A percentile compares a stretch with the other conserved stretches of the same genome.
phyloP scores from a whole-genome alignment of 2,113 vertebrate species.

The Nyctereutes procyonoides region DNA sequence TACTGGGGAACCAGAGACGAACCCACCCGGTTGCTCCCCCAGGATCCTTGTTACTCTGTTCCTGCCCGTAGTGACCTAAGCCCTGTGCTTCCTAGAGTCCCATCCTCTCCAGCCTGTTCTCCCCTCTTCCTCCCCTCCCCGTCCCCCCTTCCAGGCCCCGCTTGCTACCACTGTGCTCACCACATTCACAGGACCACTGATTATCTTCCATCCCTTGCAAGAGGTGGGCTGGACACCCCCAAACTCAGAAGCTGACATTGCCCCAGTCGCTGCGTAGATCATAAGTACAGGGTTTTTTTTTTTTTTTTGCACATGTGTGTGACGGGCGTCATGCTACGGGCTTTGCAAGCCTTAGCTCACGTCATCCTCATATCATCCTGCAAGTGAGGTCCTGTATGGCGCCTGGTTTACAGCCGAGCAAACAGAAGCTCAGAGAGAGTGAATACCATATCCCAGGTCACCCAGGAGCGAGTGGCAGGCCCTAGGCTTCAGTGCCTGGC shows the following conservation, averaged over 20 bases:
- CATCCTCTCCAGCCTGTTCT: not conserved
- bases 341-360: not conserved
- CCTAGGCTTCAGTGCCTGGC: not conserved
- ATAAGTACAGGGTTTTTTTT: not conserved
- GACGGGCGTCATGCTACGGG: accelerated
- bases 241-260: not conserved
- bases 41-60: not conserved
- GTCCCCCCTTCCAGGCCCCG: not conserved
- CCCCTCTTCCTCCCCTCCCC: no score
- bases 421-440: not conserved
- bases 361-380: not conserved
- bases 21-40: no score
- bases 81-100: not conserved
- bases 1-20: not conserved
- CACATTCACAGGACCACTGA: not conserved
- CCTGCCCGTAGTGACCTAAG: accelerated
- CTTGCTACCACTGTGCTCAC: not conserved
- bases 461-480: not conserved
- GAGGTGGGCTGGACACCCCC: not conserved
- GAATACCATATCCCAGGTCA: not conserved
- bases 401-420: not conserved
- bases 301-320: not conserved
- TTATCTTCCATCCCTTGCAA: not conserved
- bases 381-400: not conserved
- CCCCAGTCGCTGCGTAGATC: not conserved